A percentile compares a stretch with the other conserved stretches of the same genome.
These are phyloP conservation scores for Horisme vitalbata DNA, from an alignment of 2,888 invertebrate species.

Conservation along the genomic window DNA sequence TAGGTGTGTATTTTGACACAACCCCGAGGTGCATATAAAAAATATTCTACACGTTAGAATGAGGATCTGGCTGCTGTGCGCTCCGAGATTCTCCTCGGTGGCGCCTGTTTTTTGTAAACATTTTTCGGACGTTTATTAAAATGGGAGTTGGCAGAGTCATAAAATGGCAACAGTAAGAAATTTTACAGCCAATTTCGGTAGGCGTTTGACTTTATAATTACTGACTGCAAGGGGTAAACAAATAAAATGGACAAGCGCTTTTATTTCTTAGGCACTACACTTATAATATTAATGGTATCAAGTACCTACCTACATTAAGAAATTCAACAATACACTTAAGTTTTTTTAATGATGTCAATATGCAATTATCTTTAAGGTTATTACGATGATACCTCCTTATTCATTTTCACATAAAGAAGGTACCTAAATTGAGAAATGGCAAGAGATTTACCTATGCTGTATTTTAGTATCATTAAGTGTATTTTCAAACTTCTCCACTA, in stretches of 20 bases:
- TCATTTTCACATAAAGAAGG: too few relatives aligned
- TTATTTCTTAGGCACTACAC: too few relatives aligned
- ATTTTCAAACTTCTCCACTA: too few relatives aligned
- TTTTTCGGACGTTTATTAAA: constrained; percentile 73
- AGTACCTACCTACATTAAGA: too few relatives aligned
- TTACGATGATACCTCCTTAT: too few relatives aligned
- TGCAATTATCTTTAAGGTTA: too few relatives aligned
- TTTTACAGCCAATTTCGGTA: constrained; percentile 70
- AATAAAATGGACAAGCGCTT: constrained; percentile 7
- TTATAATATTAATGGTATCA: too few relatives aligned
- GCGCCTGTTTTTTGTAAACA: constrained; percentile 79
- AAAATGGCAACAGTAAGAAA: constrained; percentile 76
- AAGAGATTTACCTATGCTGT: too few relatives aligned
- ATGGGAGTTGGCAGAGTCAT: constrained; percentile 68
- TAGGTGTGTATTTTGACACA: constrained; percentile 83
- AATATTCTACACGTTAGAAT: constrained; percentile 71
- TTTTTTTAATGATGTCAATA: too few relatives aligned
- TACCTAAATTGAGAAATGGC: too few relatives aligned
- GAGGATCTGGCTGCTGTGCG: constrained; percentile 62
- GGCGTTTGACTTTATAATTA: constrained; percentile 58
- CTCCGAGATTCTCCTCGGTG: constrained; percentile 61
- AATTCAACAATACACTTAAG: too few relatives aligned
- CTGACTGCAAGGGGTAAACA: constrained; percentile 36
- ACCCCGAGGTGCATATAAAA: constrained; percentile 70
- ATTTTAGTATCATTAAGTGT: too few relatives aligned